phyloP scores from a whole-genome alignment of 2,113 vertebrate genomes.

The Nematolebias whitei region DNA sequence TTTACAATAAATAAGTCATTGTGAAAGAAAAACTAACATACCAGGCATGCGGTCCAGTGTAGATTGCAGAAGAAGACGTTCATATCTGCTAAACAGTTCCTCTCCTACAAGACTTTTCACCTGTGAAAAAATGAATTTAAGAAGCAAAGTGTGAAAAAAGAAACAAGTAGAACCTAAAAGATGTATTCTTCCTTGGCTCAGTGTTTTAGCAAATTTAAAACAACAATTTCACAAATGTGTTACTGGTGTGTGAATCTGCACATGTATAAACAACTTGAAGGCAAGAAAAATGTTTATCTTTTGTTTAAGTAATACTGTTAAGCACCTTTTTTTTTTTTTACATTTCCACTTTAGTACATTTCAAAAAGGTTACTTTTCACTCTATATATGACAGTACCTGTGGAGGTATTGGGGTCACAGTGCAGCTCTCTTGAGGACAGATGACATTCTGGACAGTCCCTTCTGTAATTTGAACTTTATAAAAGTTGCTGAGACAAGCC shows the following conservation, averaged over 20 bases:
- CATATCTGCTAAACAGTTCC: constrained; percentile 87
- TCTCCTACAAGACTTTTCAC: constrained; percentile 87
- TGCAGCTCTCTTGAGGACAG: constrained; percentile 86
- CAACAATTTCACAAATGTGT: too few relatives aligned
- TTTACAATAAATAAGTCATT: not conserved
- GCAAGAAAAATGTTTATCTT: not conserved
- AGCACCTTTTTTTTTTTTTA: not conserved
- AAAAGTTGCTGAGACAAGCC: constrained; percentile 85
- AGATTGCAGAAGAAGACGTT: constrained; percentile 89
- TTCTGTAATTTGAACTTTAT: constrained; percentile 86
- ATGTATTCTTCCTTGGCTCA: too few relatives aligned
- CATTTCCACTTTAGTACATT: not conserved
- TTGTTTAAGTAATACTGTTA: too few relatives aligned
- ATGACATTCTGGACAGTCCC: constrained; percentile 85
- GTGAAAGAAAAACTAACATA: constrained; percentile 11
- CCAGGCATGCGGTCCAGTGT: constrained; percentile 88
- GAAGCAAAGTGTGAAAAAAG: not conserved
- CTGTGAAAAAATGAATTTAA: constrained; percentile 58
- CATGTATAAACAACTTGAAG: not conserved
- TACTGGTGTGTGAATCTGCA: too few relatives aligned
- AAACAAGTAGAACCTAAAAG: not conserved
- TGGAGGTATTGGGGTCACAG: constrained; percentile 83
- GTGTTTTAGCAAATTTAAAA: too few relatives aligned
- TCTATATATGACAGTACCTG: constrained; percentile 78
- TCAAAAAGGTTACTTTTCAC: not conserved